Base-by-base conservation (phyloP, 64 coral and sea anemone genomes). In the Actinia equina region DNA sequence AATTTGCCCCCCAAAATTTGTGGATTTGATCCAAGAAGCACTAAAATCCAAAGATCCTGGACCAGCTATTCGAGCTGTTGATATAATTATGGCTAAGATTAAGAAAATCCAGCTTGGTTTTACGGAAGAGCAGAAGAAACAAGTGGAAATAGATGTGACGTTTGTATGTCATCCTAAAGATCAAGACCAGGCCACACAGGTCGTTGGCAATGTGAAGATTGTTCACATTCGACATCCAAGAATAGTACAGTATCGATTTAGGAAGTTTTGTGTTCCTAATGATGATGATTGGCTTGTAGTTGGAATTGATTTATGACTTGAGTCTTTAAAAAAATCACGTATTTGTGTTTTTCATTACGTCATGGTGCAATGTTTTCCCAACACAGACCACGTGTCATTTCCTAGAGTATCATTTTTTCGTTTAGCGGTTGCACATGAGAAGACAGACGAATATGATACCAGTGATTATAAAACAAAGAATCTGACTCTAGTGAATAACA, bases 171-270 rank as follows among this genome's bases (percentile, higher is more conserved):
- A 83, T 58, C 70, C 76, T 7, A 77, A 91, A 18, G 86, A 86
- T 58, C 46, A 44, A 80, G 86, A 37, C 61, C 19, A 62, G 44
- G 88, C 74, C 56, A 61, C 62, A 52, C 80, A 57, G 44, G 76
- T 85, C 57, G 45, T 97, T 52, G 91, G 91, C 41, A 97, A 97
- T 80, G 91, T 97, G 19, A 97, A 87, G 63, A 90, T 97, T 44
- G 87, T 90, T 80, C 56, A 76, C 22, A 56, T 93, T 22, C 79
- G 58, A 52, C 74, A 83, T 60, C 91, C 91, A 43, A 91, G 58
- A 51, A 89, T 93, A 20, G 82, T 84, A 26, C 77, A 88, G 43
- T 97, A 93, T 84, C 89, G 88, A 17, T 97, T 97, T 44, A 89
- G 94, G 64, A 97, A 90, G 61, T 63, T 80, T 56, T 55, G 86